Base-by-base conservation (phyloP, 2,113 vertebrate genomes). In the Brachyistius frenatus region DNA sequence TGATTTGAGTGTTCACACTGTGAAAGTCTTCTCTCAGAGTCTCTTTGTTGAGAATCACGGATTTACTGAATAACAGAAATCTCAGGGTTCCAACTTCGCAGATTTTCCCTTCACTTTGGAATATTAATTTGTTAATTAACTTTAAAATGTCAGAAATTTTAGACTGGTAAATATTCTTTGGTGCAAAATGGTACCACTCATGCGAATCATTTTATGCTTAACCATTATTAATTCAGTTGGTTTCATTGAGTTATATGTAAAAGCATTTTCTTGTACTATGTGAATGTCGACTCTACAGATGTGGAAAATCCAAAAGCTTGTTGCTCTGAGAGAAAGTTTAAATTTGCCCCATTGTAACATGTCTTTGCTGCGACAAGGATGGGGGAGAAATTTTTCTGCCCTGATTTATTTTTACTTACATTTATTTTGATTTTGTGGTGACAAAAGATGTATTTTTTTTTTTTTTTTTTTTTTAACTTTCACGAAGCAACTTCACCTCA, bases 61-160 rank as follows among this genome's bases (percentile, higher is more conserved):
- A 67, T 64, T 91, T 83, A 86, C 73, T 63, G 72, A 86, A 77
- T 61, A 73, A 88, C 62, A 30, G n/a, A 88, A 84, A 81, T 91
- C 94, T 95, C 95, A 95, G 95, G 95, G 93, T 93, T 92, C 76
- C 57, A 79, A 36, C 81, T 68, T 84, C 70, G 78, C 72, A 78
- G 62, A 78, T 70, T 60, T 62, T 73, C 13, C 16, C 37, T 71
- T 87, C 46, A 46, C 49, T 80, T 80, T 80, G 62, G 46, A 81
- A 65, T 70, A 60, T 9, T n/a, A n/a, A 36, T 75, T 79, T 63
- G 33, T 72, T 47, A 39, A 64, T 67, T 15, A 50, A 7, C 47
- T 80, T 16, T 60, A 36, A 64, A 78, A 74, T 50, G 30, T 64
- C 9, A 5, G n/a, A 76, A 66, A 73, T 86, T 83, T 16, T 76